Base-by-base conservation (phyloP, 2,797 vertebrate genomes). In the Enteromius treurensis region DNA sequence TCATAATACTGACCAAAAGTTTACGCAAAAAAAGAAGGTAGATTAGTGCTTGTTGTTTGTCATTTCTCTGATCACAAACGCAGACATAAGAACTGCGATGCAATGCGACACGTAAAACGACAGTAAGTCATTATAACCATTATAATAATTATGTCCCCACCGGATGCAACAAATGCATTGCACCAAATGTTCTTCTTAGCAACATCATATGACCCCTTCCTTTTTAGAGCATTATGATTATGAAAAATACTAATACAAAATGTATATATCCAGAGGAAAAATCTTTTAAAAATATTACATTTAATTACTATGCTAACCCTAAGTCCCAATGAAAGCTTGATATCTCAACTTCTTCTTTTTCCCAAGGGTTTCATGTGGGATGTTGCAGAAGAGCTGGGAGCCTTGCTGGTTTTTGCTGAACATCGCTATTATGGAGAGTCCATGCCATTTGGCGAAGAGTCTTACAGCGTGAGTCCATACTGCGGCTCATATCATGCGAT, bases 311-410 rank as follows among this genome's bases (percentile, higher is more conserved):
- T 79, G 21, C 47, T 17, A 42, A 42, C n/a, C 5, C 4, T 51
- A 51, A 32, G 21, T 49, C 21, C 10, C 34, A 67, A 79, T 5
- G 5, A 29, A 79, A 67, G 21, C 64, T 68, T 19, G 23, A 1
- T 29, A 14, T 76, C 6, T 10, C 26, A 10, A 1, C 64, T 4
- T 19, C 0, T 60, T 42, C 47, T 64, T 67, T 58, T 64, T 17
- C 67, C 81, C 40, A 8, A 99, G 98, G 98, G 98, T 77, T 98
- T 99, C 92, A 98, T 99, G 97, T 99, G 98, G 98, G 96, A 99
- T 83, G 88, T 94, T 71, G 97, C 96, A 1, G 95, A 96, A 92
- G 95, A 97, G 83, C 88, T 99, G 83, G 94, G 94, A 37, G 97
- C 98, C 84, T 95, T 99, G 96, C 90, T 99, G 90, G 95, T 99